These are phyloP conservation scores for Phyllotreta cruciferae DNA, from an alignment of 2,888 invertebrate species.

Conservation along the genomic window DNA sequence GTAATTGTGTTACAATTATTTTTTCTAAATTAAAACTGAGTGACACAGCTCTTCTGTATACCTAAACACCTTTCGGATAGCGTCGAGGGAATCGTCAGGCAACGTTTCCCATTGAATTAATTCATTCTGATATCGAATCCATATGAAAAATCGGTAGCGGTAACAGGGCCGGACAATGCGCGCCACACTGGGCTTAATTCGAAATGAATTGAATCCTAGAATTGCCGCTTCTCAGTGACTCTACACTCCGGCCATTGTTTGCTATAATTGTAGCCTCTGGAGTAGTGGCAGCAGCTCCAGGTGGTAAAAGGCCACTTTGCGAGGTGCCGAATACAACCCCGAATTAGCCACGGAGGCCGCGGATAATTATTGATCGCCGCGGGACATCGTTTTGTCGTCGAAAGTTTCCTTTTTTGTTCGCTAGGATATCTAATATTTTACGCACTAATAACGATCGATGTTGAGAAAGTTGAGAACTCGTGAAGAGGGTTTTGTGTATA, in stretches of 20 bases:
- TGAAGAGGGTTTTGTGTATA: too few species aligned
- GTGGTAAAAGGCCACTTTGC: conserved; percentile 58
- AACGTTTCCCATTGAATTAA: conserved; percentile 38
- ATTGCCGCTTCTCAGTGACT: conserved; percentile 58
- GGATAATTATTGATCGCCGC: conserved; percentile 38
- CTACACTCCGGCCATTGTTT: conserved; percentile 57
- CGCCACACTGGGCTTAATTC: conserved; percentile 59
- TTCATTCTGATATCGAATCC: conserved; percentile 36
- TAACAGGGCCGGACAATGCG: conserved; percentile 54
- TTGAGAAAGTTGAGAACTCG: background rate
- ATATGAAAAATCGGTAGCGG: conserved; percentile 49
- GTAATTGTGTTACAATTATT: conserved; percentile 19
- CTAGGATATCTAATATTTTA: too few species aligned
- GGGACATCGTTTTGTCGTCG: conserved; percentile 21
- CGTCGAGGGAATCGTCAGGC: conserved; percentile 38
- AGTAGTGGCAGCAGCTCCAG: conserved; percentile 58
- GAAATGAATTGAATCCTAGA: conserved; percentile 58
- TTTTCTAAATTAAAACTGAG: conserved; percentile 31
- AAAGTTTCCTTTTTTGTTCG: conserved; percentile 1
- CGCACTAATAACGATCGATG: too few species aligned
- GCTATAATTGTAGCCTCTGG: conserved; percentile 60
- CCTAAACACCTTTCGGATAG: conserved; percentile 21
- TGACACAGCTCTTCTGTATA: conserved; percentile 38
- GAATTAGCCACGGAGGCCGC: conserved; percentile 35
- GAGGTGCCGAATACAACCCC: conserved; percentile 40